Conservation (phyloP, 1,140 invertebrate species). For the Leptopilina clavipes region DNA sequence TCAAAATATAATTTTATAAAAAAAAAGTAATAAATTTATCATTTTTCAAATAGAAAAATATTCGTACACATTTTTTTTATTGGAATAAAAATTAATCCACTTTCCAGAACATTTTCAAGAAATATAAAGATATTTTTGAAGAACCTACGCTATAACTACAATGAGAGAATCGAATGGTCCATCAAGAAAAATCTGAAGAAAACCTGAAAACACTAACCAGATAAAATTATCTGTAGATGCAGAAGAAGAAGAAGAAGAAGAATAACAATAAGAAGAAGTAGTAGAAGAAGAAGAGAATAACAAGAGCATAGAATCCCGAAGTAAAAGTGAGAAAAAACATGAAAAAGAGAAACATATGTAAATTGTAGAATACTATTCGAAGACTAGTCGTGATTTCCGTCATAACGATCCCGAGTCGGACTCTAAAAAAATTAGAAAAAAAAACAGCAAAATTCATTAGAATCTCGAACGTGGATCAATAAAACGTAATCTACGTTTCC, state of each 20-base stretch:
- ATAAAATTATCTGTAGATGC: background rate
- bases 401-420: conserved; percentile 40
- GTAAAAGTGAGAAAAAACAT: conserved; percentile 34
- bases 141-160: conserved; percentile 14
- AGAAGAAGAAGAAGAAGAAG: conserved; percentile 16
- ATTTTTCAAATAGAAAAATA: too few relatives aligned
- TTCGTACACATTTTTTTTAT: too few relatives aligned
- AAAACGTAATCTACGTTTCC: conserved; percentile 45
- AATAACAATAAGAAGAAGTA: background rate
- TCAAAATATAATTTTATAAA: too few relatives aligned
- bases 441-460: background rate
- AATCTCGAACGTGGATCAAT: conserved; percentile 36
- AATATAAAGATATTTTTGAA: background rate
- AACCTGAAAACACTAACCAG: conserved; percentile 22
- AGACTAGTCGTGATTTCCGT: conserved; percentile 58
- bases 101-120: background rate
- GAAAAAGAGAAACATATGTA: conserved; percentile 34
- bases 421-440: background rate
- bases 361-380: conserved; percentile 59
- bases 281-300: conserved; percentile 6
- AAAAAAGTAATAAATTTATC: too few relatives aligned
- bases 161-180: background rate
- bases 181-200: background rate
- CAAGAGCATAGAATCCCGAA: background rate
- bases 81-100: background rate